These are phyloP conservation scores for Alaudala cheleensis DNA, from an alignment of 2,113 vertebrate species.

Conservation along the genomic window DNA sequence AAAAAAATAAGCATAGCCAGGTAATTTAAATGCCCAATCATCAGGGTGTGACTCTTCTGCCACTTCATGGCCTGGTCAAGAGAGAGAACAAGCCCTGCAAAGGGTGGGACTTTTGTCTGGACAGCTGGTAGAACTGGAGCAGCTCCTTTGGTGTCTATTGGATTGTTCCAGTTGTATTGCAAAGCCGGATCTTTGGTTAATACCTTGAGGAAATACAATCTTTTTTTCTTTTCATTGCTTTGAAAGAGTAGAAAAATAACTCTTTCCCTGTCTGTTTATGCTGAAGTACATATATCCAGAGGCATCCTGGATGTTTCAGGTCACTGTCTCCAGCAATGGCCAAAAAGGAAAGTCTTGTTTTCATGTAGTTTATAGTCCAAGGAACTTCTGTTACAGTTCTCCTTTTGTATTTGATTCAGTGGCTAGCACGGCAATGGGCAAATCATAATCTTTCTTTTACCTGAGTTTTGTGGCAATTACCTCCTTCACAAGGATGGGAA, in stretches of 20 bases:
- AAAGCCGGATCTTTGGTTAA: background rate
- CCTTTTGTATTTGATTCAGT: background rate
- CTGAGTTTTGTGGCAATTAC: background rate
- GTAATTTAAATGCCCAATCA: background rate
- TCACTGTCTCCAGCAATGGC: background rate
- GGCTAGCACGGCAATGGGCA: background rate
- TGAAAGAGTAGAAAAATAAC: background rate
- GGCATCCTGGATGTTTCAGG: background rate
- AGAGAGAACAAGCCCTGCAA: background rate
- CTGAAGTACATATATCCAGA: background rate
- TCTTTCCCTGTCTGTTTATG: background rate
- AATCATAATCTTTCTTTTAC: background rate
- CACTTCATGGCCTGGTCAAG: background rate
- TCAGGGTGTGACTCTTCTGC: fast-evolving
- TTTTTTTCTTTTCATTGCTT: background rate
- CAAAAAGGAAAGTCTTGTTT: background rate
- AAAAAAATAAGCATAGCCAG: background rate
- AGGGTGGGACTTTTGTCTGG: background rate
- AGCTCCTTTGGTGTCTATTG: background rate
- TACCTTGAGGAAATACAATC: background rate
- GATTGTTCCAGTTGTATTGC: background rate
- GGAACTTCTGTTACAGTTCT: background rate
- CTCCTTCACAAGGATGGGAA: background rate
- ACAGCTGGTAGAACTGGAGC: background rate
- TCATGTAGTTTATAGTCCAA: background rate